Evolutionary conservation across 2,888 invertebrate genomes (phyloP), one percentile per base, ranked within the genome.

Genomic region (Unio delphinus): DNA sequence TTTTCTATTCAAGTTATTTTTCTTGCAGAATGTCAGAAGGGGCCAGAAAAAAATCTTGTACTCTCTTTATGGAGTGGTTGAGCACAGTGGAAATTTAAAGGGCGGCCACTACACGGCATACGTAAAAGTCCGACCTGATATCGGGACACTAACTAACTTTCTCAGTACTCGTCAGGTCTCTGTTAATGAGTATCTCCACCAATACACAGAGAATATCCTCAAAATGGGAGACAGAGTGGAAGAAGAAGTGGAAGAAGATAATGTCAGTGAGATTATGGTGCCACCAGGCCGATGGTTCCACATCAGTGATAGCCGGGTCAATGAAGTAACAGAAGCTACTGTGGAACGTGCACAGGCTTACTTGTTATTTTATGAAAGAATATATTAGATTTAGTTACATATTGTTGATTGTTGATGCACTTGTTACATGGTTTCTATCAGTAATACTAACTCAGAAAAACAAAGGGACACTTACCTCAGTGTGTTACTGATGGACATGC

Each of bases 101-200:
- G 95, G 96, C 56, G 95, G 95, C 45, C 95, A 95, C 88, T 99
- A 99, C 88, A 95, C 97, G 1, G 97, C 98, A 8, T 99, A 96
- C 87, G 96, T 99, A 3, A 97, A 97, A 91, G 95, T 95, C 66
- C 82, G 91, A 11, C 81, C 86, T 7, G 80, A 83, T 55, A 73
- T 83, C 7, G 81, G 79, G 28, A 79, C 81, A 5, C 68, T 80
- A 11, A 80, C 80, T 45, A 82, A 83, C 74, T 87, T 83, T 66
- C 70, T 86, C n/a, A 79, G 80, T 30, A 70, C 76, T 34, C 79
- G 79, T 61, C 70, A 73, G 28, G 78, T 80, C 6, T 75, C 75
- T 7, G 68, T 81, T 8, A 76, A 75, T 59, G 85, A 84, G 60
- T 80, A 82, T 65, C 77, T 86, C 17, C 80, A 80, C 58, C 75